Evolutionary conservation across 2,888 invertebrate genomes (phyloP), one percentile per base, ranked within the genome.

Genomic region (Heteromyza rotundicornis): DNA sequence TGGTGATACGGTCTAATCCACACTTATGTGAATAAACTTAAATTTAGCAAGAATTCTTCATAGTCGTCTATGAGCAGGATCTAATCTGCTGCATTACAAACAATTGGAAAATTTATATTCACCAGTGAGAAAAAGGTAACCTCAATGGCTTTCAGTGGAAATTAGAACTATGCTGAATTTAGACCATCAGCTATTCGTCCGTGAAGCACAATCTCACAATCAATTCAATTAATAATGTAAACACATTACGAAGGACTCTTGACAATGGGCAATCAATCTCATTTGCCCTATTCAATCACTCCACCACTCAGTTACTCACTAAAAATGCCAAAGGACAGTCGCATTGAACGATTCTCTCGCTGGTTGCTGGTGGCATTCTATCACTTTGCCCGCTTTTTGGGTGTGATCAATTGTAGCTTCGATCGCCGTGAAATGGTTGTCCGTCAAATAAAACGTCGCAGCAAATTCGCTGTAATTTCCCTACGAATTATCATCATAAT

Each of bases 141-240:
- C n/a, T n/a, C n/a, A n/a, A n/a, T n/a, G n/a, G n/a, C n/a, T n/a
- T n/a, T n/a, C n/a, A n/a, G n/a, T n/a, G n/a, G n/a, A n/a, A n/a
- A n/a, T n/a, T n/a, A n/a, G n/a, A n/a, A n/a, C n/a, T n/a, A n/a
- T n/a, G n/a, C n/a, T n/a, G n/a, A n/a, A n/a, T n/a, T n/a, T n/a
- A n/a, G n/a, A n/a, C n/a, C n/a, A n/a, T n/a, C n/a, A n/a, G n/a
- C n/a, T n/a, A n/a, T n/a, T n/a, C n/a, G n/a, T n/a, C n/a, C n/a
- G n/a, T n/a, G n/a, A n/a, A n/a, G 40, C 40, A 40, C 8, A 19
- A 47, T 47, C 47, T 53, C 44, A 14, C 64, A 67, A 66, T 70
- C 67, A 66, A 70, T 75, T 76, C 71, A 75, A 75, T 75, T 75
- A 75, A 75, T 75, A 67, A 75, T 71, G 68, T 72, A 68, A 72